phyloP scores from a whole-genome alignment of 2,113 vertebrate species.

The Empidonax traillii region DNA sequence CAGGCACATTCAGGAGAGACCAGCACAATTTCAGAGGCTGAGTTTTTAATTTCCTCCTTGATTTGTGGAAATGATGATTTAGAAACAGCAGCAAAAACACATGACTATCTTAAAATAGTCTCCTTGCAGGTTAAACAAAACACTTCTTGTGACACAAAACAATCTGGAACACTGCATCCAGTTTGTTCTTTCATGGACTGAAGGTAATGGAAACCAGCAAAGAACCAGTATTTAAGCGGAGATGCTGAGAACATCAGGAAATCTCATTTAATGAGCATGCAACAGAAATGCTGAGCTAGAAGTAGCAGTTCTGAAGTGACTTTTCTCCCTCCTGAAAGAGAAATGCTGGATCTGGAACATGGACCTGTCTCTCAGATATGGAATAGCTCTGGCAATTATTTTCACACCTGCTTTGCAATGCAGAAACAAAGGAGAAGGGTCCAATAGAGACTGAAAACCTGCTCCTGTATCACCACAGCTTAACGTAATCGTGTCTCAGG shows the following conservation, averaged over 20 bases:
- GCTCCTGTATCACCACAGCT: background rate
- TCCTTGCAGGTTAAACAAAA: background rate
- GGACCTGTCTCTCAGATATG: background rate
- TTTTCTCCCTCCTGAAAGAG: background rate
- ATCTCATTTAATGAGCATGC: background rate
- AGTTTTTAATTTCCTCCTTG: constrained; percentile 49
- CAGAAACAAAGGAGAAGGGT: background rate
- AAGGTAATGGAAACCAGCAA: background rate
- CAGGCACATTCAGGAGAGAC: constrained; percentile 24
- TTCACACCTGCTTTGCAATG: background rate
- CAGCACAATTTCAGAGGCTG: background rate
- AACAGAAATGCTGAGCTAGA: constrained; percentile 9
- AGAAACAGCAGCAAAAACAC: background rate
- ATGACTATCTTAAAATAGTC: background rate
- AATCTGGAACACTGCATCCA: background rate
- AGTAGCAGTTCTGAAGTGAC: background rate
- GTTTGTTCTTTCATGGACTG: background rate
- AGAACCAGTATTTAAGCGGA: background rate
- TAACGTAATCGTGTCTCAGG: background rate
- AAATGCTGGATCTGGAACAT: constrained; percentile 3
- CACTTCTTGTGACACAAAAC: background rate
- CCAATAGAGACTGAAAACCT: background rate
- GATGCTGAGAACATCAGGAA: background rate
- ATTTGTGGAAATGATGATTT: constrained; percentile 2
- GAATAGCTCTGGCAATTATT: background rate